Percentiles rank a stretch among this genome's conserved stretches.
Conservation (phyloP, 2,797 vertebrate species). For the Okamejei kenojei region DNA sequence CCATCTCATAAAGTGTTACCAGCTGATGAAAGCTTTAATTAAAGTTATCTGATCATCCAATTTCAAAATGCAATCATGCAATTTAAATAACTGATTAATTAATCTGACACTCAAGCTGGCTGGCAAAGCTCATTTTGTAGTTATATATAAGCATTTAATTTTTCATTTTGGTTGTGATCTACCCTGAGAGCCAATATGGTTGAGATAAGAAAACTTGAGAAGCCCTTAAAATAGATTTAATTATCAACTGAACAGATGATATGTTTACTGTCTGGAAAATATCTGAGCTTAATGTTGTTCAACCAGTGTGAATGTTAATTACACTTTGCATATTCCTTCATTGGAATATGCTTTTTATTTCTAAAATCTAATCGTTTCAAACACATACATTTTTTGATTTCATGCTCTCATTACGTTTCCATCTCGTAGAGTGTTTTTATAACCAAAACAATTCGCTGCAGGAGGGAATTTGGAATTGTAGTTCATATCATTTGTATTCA, state of each 20-base stretch:
- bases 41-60: background rate
- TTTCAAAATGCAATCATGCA: background rate
- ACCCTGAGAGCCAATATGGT: background rate
- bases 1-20: background rate
- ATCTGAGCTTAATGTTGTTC: background rate
- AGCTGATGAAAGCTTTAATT: background rate
- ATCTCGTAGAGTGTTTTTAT: background rate
- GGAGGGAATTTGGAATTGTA: background rate
- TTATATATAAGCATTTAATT: background rate
- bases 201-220: background rate
- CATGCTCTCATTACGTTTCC: background rate
- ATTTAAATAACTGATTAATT: background rate
- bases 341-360: background rate
- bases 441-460: conserved; percentile 4
- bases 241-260: conserved; percentile 12
- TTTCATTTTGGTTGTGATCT: background rate
- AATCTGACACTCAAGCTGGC: background rate
- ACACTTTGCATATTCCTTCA: background rate
- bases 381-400: background rate
- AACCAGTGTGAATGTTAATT: background rate
- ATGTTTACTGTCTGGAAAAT: conserved; percentile 28
- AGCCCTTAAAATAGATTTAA: conserved; percentile 32
- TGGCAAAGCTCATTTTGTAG: background rate
- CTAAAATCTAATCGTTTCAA: background rate
- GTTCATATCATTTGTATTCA: background rate